Conservation (phyloP, 2,888 invertebrate genomes). For the Cinara cedri region DNA sequence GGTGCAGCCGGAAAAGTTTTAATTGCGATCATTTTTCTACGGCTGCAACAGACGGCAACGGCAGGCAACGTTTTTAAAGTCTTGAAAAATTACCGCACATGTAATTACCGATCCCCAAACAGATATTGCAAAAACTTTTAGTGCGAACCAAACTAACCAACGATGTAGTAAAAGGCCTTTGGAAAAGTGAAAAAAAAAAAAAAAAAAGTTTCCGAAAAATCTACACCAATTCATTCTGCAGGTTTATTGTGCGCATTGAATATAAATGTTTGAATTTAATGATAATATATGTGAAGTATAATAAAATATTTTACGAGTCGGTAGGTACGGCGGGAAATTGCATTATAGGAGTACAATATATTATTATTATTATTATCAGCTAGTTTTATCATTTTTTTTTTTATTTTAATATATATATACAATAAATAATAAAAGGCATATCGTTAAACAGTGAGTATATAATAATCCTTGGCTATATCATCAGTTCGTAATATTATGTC, state of each 20-base stretch:
- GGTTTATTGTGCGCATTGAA: conserved; percentile 5
- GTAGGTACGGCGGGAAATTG: not conserved
- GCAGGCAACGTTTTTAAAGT: conserved; percentile 27
- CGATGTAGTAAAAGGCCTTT: conserved; percentile 27
- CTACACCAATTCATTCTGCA: not conserved
- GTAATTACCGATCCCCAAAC: conserved; percentile 52
- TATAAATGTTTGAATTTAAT: not conserved
- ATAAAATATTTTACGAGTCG: no score
- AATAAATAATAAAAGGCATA: no score
- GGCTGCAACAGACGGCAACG: not conserved
- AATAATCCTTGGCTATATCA: not conserved
- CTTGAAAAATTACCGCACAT: conserved; percentile 48
- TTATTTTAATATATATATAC: no score
- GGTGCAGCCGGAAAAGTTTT: conserved; percentile 40
- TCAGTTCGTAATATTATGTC: no score
- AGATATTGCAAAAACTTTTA: conserved; percentile 41
- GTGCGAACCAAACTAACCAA: not conserved
- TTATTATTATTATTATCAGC: not conserved
- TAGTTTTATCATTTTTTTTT: not conserved
- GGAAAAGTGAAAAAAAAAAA: not conserved
- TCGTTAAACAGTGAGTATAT: no score
- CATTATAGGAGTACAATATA: not conserved
- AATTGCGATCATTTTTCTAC: conserved; percentile 47
- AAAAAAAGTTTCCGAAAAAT: not conserved
- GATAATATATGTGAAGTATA: not conserved